Base-by-base conservation (phyloP, 2,113 vertebrate genomes). In the Polyodon spathula region DNA sequence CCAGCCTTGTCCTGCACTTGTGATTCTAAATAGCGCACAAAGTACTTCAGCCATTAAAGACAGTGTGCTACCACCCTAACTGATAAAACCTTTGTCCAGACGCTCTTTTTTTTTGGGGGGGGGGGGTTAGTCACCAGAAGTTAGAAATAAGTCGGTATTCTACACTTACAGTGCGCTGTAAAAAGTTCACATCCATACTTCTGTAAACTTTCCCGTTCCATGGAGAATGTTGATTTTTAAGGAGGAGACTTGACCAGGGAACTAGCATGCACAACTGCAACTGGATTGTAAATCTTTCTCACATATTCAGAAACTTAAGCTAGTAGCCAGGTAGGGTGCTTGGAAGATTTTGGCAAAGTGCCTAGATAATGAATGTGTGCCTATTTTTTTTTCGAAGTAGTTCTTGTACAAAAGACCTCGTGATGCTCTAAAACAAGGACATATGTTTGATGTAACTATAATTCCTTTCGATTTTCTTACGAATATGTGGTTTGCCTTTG, bases 321-420 rank as follows among this genome's bases (percentile, higher is more conserved):
- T 73, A 81, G 81, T 79, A 83, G 82, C 77, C 88, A 88, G 82
- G 87, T 90, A 89, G 86, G 84, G 88, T 86, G 89, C 84, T 76
- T 73, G 74, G 73, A 73, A 75, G 75, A 77, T 78, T 81, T 86
- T 93, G 91, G 90, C 88, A 89, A 76, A 75, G 68, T 78, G 91
- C 92, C 90, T 87, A 74, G 84, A 84, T 68, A 65, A 74, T 69
- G 78, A 81, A 80, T 77, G 76, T 76, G 78, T 83, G 84, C 81
- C 83, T 79, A 80, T 73, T 78, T 81, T 74, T 66, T 66, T 74
- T 77, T 68, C 69, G 68, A 71, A 67, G 70, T 75, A 64, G 38
- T 75, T 71, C 61, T 59, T 70, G 65, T 64, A 80, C 56, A 67
- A 79, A 80, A 74, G 68, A 66, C 71, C 67, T 51, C 51, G 76